Evolutionary conservation across 2,888 invertebrate genomes (phyloP).

Genomic region (Vandiemenella viatica): DNA sequence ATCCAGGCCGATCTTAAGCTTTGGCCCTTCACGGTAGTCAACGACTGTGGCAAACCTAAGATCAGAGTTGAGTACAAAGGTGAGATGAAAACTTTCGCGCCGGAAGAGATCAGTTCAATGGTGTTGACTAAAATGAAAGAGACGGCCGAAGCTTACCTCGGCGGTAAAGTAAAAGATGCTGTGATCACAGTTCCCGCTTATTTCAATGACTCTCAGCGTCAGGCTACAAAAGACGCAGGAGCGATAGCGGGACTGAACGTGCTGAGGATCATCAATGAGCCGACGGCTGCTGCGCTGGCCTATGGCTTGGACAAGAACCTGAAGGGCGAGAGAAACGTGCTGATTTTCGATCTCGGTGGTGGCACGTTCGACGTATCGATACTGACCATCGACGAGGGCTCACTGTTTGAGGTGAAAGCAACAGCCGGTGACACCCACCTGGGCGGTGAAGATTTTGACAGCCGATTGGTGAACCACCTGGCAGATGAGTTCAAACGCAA

Average conservation of each 20-base stretch:
- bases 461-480: conserved; percentile 62
- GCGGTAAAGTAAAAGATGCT: conserved; percentile 47
- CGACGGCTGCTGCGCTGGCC: conserved; percentile 43
- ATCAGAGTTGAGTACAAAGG: conserved; percentile 49
- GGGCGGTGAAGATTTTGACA: conserved; percentile 68
- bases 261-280: conserved; percentile 78
- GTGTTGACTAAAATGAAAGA: conserved; percentile 45
- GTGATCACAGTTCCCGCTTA: conserved; percentile 85
- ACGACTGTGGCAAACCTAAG: conserved; percentile 54
- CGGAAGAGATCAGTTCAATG: conserved; percentile 59
- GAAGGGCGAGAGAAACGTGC: conserved; percentile 35
- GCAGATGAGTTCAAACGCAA: conserved; percentile 63
- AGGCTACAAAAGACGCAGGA: conserved; percentile 60
- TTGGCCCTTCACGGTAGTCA: conserved; percentile 65
- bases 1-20: conserved; percentile 70
- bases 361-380: conserved; percentile 45
- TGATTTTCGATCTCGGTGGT: conserved; percentile 41
- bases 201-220: conserved; percentile 81
- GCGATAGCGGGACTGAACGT: conserved; percentile 62
- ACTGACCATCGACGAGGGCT: conserved; percentile 36
- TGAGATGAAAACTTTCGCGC: conserved; percentile 45
- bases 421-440: conserved; percentile 72
- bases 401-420: conserved; percentile 62
- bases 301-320: conserved; percentile 40
- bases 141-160: conserved; percentile 58